Base-by-base conservation (phyloP, 2,113 vertebrate species). In the Leptobrachium ailaonicum region DNA sequence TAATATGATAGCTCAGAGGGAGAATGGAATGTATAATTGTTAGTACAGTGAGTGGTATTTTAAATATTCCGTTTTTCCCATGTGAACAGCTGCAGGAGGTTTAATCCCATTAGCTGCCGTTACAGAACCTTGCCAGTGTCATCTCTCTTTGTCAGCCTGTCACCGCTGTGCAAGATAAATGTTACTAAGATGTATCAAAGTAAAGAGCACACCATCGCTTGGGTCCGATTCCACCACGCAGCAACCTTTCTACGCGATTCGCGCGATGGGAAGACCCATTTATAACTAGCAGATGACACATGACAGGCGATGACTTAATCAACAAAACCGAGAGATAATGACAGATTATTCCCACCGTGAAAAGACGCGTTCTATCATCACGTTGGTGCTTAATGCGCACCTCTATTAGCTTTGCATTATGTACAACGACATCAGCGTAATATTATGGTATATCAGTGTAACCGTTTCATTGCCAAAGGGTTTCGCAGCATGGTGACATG, bases 301-400 rank as follows among this genome's bases (percentile, higher is more conserved):
- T 79, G 70, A 54, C 77, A 80, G 77, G 20, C 6, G 67, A 80
- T 73, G 77, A 79, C 69, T 73, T 79, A 41, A 79, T 79, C 44
- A 72, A 9, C 58, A 72, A 54, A 72, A 53, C 53, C 44, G 10
- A 6, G 10, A 58, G 45, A 73, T 79, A 62, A 70, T 77, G 76
- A 70, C 67, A 44, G 76, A 77, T 79, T 72, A 50, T n/a, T 44
- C 71, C 41, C 71, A 73, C 41, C 71, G 66, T 66, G 62, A 13
- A 71, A 67, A 44, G 54, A 10, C 41, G 50, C 54, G 1, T 5
- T 50, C 41, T 40, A 60, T 77, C 45, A 54, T 53, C 14, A 32
- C 20, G 20, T 32, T 32, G 20, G 20, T 32, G 20, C 20, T 32
- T 32, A 32, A 32, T 32, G 20, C 20, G 20, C 20, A 10, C 40